Evolutionary conservation across 1,140 invertebrate species (phyloP), one percentile per base, ranked within the genome.

Genomic region (Rhyacophila brunnea): DNA sequence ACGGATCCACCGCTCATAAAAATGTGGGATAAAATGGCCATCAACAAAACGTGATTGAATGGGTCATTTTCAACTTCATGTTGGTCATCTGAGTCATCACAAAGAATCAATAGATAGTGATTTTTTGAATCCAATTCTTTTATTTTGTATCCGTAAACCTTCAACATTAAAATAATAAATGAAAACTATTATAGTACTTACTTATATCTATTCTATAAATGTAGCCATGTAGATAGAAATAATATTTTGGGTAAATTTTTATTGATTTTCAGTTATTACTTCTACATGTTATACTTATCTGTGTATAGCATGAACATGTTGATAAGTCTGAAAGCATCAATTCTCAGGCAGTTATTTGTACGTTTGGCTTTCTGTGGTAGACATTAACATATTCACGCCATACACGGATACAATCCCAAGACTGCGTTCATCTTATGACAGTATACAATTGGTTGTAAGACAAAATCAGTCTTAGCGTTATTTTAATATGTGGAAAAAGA

Each of bases 71-170:
- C 60, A 10, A 18, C 18, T 36, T 36, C 18, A 28, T 58, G 20
- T 32, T 15, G 11, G 13, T 14, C 19, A 11, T 17, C 19, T 9
- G 36, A 14, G 42, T 50, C 56, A 43, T 63, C 44, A 47, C 23
- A 46, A 13, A 46, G 32, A 36, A 64, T 44, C 40, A 64, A 47
- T 15, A 64, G 55, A 32, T 58, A 63, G 13, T 58, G 55, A 40
- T 18, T 32, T 56, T 64, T 64, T 10, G 46, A 11, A 51, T 48
- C 46, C 9, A 59, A 1, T 32, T 55, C 43, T 17, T 48, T n/a
- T 51, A 64, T 23, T 40, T 51, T 64, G 14, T 35, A 64, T 18
- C 61, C 56, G 38, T 64, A 64, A 9, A 64, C 52, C 61, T 64
- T n/a, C 23, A 58, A 63, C 7, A 35, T 35, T 35, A 6, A 35